Percentiles rank a stretch among this genome's conserved stretches.
phyloP scores from a whole-genome alignment of 2,888 invertebrate genomes.

The Drosophila cracens region DNA sequence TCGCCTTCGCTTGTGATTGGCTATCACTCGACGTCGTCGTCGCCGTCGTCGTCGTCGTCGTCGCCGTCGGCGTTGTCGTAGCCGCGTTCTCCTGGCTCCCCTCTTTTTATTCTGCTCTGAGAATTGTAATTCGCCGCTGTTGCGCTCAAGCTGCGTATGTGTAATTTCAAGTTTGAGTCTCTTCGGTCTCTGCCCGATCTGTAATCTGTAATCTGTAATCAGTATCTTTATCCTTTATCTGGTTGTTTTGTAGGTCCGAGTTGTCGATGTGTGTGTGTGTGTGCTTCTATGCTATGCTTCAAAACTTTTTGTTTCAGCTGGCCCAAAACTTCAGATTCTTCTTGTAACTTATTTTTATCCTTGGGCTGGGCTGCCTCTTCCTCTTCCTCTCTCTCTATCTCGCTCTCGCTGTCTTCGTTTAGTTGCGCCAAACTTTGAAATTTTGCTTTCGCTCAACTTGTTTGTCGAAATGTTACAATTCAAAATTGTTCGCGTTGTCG shows the following conservation, averaged over 20 bases:
- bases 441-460: conserved; percentile 79
- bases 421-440: conserved; percentile 82
- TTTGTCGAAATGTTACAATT: conserved; percentile 73
- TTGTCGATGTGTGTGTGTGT: conserved; percentile 36
- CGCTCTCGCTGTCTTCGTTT: conserved; percentile 48
- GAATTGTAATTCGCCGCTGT: conserved; percentile 55
- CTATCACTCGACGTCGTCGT: conserved; percentile 18
- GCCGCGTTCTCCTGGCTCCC: conserved; percentile 31
- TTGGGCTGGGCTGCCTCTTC: conserved; percentile 21
- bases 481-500: conserved; percentile 71
- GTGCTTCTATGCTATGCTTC: conserved; percentile 32
- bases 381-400: conserved; percentile 17
- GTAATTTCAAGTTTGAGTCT: conserved; percentile 63
- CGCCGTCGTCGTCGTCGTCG: conserved; percentile 20
- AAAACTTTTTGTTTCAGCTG: conserved; percentile 44
- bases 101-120: conserved; percentile 12
- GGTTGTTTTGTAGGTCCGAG: conserved; percentile 53
- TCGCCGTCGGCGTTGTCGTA: conserved; percentile 12
- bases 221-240: conserved; percentile 6
- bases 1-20: conserved; percentile 56
- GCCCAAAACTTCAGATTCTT: conserved; percentile 21
- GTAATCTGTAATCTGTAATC: conserved; percentile 22
- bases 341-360: conserved; percentile 35
- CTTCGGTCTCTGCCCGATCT: conserved; percentile 42
- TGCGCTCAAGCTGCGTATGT: conserved; percentile 61